A percentile compares a stretch with the other conserved stretches of the same genome.
Conservation (phyloP, 1,140 invertebrate genomes). For the Apocrypta bakeri region DNA sequence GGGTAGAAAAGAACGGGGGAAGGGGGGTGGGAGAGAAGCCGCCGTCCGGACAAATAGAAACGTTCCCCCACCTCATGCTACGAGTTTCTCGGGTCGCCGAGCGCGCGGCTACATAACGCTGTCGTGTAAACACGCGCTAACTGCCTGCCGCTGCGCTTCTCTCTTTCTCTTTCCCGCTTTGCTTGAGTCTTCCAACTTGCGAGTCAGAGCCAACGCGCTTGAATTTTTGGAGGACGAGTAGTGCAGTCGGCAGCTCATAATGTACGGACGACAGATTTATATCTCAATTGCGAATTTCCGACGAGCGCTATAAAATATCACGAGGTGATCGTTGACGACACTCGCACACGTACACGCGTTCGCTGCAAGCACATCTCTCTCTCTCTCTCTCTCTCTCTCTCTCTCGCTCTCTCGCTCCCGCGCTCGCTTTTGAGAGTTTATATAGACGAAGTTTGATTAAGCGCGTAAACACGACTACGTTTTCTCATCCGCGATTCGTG, state of each 20-base stretch:
- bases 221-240: no score
- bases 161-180: constrained; percentile 25
- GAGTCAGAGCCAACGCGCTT: not conserved
- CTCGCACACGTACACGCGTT: no score
- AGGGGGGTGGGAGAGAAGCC: constrained; percentile 45
- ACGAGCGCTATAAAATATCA: no score
- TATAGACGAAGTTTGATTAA: constrained; percentile 23
- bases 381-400: no score
- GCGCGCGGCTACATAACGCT: constrained; percentile 71
- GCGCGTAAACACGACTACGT: not conserved
- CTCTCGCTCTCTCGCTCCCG: no score
- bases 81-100: constrained; percentile 56
- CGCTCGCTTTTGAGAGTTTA: no score
- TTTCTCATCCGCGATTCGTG: constrained; percentile 7
- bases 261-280: not conserved
- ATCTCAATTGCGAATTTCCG: not conserved
- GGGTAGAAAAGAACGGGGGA: not conserved
- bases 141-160: constrained; percentile 62
- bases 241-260: not conserved
- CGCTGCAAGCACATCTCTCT: no score
- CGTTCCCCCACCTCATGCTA: constrained; percentile 53
- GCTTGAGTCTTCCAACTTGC: not conserved
- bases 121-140: constrained; percentile 75
- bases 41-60: constrained; percentile 71
- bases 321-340: no score